A percentile compares a stretch with the other conserved stretches of the same genome.
Conservation (phyloP, 2,797 vertebrate genomes). For the Pseudomugil tenellus region DNA sequence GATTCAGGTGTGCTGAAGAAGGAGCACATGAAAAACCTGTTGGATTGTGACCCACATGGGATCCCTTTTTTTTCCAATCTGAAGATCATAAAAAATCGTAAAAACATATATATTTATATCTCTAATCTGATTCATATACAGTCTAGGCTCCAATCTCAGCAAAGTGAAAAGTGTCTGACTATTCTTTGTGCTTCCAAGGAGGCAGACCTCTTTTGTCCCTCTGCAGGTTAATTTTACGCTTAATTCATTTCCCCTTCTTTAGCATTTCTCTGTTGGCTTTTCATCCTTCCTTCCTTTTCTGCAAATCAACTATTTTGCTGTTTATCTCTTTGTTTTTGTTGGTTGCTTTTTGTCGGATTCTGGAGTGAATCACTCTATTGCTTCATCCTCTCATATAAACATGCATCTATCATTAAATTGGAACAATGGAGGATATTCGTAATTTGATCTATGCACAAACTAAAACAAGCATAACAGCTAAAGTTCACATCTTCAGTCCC, state of each 20-base stretch:
- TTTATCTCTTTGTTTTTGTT: neutral
- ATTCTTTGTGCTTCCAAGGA: constrained; percentile 32
- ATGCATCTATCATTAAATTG: constrained; percentile 60
- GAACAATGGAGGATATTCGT: constrained; percentile 62
- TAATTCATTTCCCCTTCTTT: constrained; percentile 41
- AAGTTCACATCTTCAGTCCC: constrained; percentile 8
- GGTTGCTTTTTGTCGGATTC: constrained; percentile 1
- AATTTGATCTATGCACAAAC: constrained; percentile 29
- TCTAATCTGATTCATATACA: no score
- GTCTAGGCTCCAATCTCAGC: constrained; percentile 29
- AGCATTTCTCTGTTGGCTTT: neutral
- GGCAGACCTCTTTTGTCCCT: constrained; percentile 19
- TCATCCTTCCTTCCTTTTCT: constrained; percentile 6
- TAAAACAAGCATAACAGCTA: constrained; percentile 30
- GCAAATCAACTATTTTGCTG: neutral
- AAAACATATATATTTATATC: no score
- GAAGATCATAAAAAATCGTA: no score
- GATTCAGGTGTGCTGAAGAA: no score
- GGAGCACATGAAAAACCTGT: no score
- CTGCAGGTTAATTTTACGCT: constrained; percentile 39
- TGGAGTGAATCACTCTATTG: constrained; percentile 37
- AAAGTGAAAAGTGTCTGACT: constrained; percentile 28
- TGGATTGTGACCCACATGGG: no score
- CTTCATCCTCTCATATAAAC: constrained; percentile 28
- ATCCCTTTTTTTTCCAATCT: no score